Evolutionary conservation across 2,113 vertebrate species (phyloP), one percentile per base, ranked within the genome.

Genomic region (Mustela lutreola): DNA sequence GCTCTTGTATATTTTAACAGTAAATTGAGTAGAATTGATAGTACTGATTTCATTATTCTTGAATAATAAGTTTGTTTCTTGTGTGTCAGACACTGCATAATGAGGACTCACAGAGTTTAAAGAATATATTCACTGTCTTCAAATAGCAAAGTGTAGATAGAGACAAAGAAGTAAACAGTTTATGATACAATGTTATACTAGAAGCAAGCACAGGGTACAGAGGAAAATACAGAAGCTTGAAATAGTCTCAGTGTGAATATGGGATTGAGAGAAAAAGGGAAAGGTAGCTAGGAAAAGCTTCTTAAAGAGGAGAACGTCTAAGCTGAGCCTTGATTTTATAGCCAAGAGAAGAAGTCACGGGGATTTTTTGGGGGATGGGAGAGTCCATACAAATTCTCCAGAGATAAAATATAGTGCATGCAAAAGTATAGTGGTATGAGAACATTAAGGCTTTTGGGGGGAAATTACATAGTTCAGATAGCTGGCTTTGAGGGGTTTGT

Each of bases 321-420:
- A 94, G 11, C 26, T 94, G 81, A 94, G 24, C 31, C 71, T 95
- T 97, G 71, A 91, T 76, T 94, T 93, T 93, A 94, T 58, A 94
- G 70, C 78, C n/a, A 58, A 45, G 56, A 95, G 50, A 83, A 94
- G 36, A 75, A 91, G 75, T 50, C 75, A 28, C 53, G 19, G 62
- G 76, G 16, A 19, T 3, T 18, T 10, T 3, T 45, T 8, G 4
- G 75, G 15, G 24, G 9, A 19, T 86, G 15, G 50, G 48, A 63
- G 71, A 97, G 36, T 53, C 48, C 22, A 62, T 92, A 65, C 93
- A 97, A 86, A 85, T 90, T 26, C 39, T 95, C 8, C 11, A 84
- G 63, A 83, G 11, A 9, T 80, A 42, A 21, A 90, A 63, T 9
- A 39, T 33, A 76, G 28, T 80, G 26, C 81, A 15, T 78, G 73